A percentile compares a stretch with the other conserved stretches of the same genome.
phyloP scores from a whole-genome alignment of 2,888 invertebrate species.

The Embidobia sp. region DNA sequence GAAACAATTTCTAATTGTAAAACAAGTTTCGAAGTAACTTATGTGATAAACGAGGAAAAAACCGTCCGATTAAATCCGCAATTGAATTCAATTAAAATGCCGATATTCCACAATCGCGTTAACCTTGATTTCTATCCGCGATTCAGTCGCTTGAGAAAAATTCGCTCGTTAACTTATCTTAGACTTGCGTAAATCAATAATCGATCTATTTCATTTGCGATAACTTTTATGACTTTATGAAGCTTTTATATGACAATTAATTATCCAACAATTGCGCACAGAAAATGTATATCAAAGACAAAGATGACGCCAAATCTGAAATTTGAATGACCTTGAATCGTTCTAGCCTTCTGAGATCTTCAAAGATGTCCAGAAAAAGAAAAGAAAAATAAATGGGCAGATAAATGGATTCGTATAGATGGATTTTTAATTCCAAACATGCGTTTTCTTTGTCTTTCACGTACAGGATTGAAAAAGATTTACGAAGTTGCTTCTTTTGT shows the following conservation, averaged over 20 bases:
- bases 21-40: constrained; percentile 20
- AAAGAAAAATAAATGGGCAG: too few species aligned
- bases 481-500: too few species aligned
- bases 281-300: not conserved
- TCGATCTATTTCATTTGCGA: not conserved
- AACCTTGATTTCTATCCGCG: constrained; percentile 46
- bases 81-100: constrained; percentile 42
- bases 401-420: too few species aligned
- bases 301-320: too few species aligned
- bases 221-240: constrained; percentile 4
- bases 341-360: too few species aligned
- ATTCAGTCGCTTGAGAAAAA: not conserved
- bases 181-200: constrained; percentile 4
- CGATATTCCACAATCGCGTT: constrained; percentile 36
- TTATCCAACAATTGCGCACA: constrained; percentile 1
- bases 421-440: too few species aligned
- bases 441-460: too few species aligned
- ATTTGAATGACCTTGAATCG: too few species aligned
- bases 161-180: constrained; percentile 8
- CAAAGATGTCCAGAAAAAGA: too few species aligned
- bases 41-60: not conserved
- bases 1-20: constrained; percentile 17
- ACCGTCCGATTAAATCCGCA: constrained; percentile 19
- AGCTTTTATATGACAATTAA: constrained; percentile 1
- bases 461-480: too few species aligned